Evolutionary conservation across 2,113 vertebrate genomes (phyloP).

Genomic region (Laticauda colubrina): DNA sequence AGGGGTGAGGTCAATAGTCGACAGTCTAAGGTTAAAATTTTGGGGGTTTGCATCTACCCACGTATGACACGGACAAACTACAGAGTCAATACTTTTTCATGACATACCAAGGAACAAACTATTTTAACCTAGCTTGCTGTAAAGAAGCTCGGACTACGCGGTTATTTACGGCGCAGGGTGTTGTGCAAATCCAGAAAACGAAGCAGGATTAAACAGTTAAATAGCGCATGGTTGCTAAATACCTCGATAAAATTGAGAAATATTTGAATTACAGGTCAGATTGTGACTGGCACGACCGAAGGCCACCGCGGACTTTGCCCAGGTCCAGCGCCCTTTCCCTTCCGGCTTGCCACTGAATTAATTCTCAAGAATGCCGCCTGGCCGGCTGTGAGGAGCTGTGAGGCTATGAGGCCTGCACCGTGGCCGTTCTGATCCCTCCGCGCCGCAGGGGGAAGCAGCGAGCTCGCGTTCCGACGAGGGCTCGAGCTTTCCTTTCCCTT

Average conservation of each 20-base stretch:
- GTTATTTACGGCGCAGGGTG: background rate
- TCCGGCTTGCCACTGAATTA: too few relatives aligned
- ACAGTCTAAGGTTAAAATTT: too few relatives aligned
- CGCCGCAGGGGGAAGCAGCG: conserved; percentile 18
- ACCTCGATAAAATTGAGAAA: background rate
- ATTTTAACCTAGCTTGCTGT: background rate
- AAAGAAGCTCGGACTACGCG: background rate
- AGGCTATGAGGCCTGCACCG: background rate
- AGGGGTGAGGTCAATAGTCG: too few relatives aligned
- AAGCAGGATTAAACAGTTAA: background rate
- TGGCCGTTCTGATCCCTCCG: conserved; percentile 6
- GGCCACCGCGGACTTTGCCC: too few relatives aligned
- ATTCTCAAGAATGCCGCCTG: too few relatives aligned
- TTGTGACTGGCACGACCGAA: background rate
- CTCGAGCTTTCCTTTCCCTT: background rate
- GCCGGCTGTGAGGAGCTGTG: background rate
- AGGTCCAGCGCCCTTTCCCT: background rate
- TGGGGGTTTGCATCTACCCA: too few relatives aligned
- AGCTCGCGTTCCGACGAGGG: background rate
- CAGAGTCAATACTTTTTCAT: background rate
- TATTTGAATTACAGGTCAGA: background rate
- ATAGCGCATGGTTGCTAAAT: background rate
- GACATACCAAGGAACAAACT: background rate
- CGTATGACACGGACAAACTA: too few relatives aligned
- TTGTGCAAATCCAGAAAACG: background rate